Conservation (phyloP, 2,797 vertebrate genomes). For the Myotis daubentonii region DNA sequence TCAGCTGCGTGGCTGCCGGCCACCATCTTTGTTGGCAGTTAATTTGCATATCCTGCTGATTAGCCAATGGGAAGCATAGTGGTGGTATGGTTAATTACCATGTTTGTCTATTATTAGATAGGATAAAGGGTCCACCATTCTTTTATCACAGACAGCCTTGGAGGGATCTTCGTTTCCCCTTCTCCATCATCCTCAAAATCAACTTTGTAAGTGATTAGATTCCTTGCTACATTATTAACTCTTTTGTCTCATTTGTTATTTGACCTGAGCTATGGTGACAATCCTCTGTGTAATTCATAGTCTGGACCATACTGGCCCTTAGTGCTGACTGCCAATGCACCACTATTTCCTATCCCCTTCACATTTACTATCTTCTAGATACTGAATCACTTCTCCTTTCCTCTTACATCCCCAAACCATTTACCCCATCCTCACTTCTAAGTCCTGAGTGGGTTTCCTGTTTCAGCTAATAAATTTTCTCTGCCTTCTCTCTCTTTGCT, state of each 20-base stretch:
- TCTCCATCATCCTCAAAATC: background rate
- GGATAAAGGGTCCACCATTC: background rate
- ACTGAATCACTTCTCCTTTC: background rate
- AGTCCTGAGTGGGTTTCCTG: background rate
- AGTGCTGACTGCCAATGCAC: too few species aligned
- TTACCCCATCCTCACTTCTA: background rate
- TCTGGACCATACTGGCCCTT: background rate
- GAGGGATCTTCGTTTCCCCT: background rate
- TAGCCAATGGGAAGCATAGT: too few species aligned
- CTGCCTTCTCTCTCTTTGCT: background rate
- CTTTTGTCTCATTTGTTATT: background rate
- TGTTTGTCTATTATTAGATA: too few species aligned
- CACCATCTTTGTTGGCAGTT: too few species aligned
- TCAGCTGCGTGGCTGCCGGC: too few species aligned
- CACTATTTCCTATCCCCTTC: background rate
- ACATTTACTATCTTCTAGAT: background rate
- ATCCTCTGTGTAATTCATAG: background rate
- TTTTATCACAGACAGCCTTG: background rate
- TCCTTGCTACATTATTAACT: background rate
- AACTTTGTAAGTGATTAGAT: background rate
- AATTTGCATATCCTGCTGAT: too few species aligned
- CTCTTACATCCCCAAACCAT: background rate
- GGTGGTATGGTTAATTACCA: too few species aligned
- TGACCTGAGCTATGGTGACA: background rate
- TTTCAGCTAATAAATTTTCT: background rate